These are phyloP conservation scores for Turdus rufiventris DNA, from an alignment of 2,113 vertebrate species.

Conservation along the genomic window DNA sequence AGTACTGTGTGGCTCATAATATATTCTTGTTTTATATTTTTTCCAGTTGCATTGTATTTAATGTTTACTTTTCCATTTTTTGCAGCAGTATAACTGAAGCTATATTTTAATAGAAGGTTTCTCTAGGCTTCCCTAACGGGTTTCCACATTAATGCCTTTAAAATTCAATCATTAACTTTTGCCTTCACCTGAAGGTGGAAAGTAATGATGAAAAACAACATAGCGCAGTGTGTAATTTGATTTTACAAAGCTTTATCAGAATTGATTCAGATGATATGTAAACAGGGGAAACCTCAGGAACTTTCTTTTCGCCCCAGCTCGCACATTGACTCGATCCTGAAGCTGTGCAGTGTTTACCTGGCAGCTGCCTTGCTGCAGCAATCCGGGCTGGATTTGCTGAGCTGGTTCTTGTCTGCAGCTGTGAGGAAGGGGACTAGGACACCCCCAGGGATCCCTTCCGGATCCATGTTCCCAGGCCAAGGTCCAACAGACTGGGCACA, in stretches of 20 bases:
- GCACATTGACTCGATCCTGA: not conserved
- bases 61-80: not conserved
- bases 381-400: not conserved
- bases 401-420: not conserved
- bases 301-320: not conserved
- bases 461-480: not conserved
- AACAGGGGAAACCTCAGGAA: not conserved
- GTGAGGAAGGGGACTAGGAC: not conserved
- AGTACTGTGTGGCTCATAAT: not conserved
- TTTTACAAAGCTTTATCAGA: not conserved
- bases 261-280: not conserved
- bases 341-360: not conserved
- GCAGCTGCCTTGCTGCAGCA: not conserved
- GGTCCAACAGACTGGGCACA: not conserved
- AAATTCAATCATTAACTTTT: constrained; percentile 10
- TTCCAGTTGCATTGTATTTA: not conserved
- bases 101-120: not conserved
- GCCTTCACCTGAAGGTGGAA: not conserved
- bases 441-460: not conserved
- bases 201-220: not conserved
- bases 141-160: not conserved
- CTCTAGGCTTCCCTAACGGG: not conserved
- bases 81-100: not conserved
- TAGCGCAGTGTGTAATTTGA: not conserved
- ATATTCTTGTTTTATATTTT: not conserved